phyloP scores from a whole-genome alignment of 1,140 invertebrate species.

The Lethocerus indicus region DNA sequence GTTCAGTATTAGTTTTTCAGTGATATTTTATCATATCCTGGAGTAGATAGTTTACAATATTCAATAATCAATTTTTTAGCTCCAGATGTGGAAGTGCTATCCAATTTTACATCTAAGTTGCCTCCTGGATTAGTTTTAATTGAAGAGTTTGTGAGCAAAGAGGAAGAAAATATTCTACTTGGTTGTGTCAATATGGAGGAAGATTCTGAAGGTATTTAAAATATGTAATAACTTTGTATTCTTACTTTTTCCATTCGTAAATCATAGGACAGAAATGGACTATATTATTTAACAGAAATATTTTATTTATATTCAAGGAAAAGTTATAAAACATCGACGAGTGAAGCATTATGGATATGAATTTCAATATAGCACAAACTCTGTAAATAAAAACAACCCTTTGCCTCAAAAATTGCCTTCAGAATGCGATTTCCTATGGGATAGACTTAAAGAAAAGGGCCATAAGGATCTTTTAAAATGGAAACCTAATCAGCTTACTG shows the following conservation, averaged over 20 bases:
- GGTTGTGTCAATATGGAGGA: conserved; percentile 27
- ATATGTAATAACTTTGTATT: not conserved
- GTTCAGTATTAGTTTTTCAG: too few species aligned
- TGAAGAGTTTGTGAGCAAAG: conserved; percentile 50
- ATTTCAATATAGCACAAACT: conserved; percentile 80
- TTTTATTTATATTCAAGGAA: conserved; percentile 7
- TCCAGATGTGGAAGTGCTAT: too few species aligned
- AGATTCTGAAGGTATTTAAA: too few species aligned
- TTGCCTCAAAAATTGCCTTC: conserved; percentile 49
- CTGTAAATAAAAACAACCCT: conserved; percentile 56
- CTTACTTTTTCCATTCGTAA: conserved; percentile 9
- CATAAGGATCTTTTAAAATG: conserved; percentile 11
- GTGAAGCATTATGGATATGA: conserved; percentile 91
- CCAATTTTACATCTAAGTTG: too few species aligned
- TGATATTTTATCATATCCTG: too few species aligned
- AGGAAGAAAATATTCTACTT: conserved; percentile 52
- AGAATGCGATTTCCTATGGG: conserved; percentile 46
- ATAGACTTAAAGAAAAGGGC: conserved; percentile 32
- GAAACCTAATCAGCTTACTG: conserved; percentile 76
- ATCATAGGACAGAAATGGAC: too few species aligned
- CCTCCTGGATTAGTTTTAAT: conserved; percentile 60
- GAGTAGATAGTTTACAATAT: too few species aligned
- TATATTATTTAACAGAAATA: too few species aligned
- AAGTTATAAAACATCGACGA: conserved; percentile 59
- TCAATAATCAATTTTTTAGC: too few species aligned